Percentiles rank a stretch among this genome's conserved stretches.
Conservation (phyloP, 2,888 invertebrate species). For the Lepas anatifera region DNA sequence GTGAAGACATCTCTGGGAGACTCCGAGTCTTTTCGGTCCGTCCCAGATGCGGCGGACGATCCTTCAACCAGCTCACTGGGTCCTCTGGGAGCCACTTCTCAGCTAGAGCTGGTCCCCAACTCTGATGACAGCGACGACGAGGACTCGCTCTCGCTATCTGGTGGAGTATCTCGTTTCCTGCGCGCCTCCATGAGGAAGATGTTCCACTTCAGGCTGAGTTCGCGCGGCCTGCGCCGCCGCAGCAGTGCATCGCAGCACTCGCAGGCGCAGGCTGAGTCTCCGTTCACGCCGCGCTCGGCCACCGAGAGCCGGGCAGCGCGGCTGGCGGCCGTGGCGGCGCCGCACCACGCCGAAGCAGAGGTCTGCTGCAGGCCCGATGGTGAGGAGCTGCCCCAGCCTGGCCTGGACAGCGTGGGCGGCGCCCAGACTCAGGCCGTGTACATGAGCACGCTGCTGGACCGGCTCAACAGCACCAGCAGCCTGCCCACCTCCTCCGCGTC, state of each 20-base stretch:
- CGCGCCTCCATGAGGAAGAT: conserved; percentile 45
- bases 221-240: conserved; percentile 16
- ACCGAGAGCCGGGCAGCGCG: neutral
- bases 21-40: no score
- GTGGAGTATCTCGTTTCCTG: conserved; percentile 26
- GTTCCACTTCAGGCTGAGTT: conserved; percentile 41
- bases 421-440: neutral
- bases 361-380: neutral
- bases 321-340: neutral
- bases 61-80: neutral
- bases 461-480: neutral
- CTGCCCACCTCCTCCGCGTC: neutral
- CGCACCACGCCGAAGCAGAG: neutral
- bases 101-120: conserved; percentile 3
- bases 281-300: neutral
- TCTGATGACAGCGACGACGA: neutral
- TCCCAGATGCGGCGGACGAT: no score
- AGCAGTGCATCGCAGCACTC: neutral
- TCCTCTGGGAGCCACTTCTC: neutral
- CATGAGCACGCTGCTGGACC: conserved; percentile 8
- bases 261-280: neutral
- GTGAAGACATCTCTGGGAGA: no score
- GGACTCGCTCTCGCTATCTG: neutral
- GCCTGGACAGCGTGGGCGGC: neutral
- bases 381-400: neutral